Conservation (phyloP, 2,113 vertebrate species). For the Riparia riparia region DNA sequence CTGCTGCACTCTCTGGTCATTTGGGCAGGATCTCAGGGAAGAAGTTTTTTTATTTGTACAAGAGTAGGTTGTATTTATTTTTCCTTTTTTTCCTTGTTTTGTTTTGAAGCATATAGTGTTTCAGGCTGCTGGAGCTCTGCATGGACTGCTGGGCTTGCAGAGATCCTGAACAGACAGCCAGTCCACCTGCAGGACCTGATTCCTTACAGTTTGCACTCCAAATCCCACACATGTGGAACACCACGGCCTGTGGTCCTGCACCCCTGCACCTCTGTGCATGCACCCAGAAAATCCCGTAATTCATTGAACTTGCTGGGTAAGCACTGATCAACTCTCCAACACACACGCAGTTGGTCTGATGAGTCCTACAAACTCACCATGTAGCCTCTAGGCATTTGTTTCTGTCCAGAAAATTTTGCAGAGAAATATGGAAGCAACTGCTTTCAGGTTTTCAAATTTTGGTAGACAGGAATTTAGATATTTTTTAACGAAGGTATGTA, state of each 20-base stretch:
- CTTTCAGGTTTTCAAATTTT: neutral
- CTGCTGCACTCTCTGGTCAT: neutral
- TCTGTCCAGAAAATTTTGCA: neutral
- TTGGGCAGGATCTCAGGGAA: neutral
- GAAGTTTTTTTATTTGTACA: neutral
- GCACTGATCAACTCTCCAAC: neutral
- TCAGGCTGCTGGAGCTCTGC: neutral
- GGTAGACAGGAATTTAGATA: neutral
- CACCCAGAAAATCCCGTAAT: neutral
- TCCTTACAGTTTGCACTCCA: neutral
- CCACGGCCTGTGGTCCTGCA: neutral
- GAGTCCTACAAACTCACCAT: neutral
- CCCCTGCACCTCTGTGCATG: neutral
- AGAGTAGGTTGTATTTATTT: neutral
- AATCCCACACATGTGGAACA: rapidly evolving
- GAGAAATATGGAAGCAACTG: neutral
- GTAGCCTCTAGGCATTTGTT: neutral
- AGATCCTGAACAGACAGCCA: neutral
- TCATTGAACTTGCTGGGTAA: neutral
- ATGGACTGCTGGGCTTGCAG: neutral
- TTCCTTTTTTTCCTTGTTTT: neutral
- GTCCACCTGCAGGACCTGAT: rapidly evolving
- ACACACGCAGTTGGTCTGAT: rapidly evolving
- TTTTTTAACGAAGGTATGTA: neutral
- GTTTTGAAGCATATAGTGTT: neutral